Base-by-base conservation (phyloP, 2,797 vertebrate genomes). In the Sternarchorhynchus goeldii region DNA sequence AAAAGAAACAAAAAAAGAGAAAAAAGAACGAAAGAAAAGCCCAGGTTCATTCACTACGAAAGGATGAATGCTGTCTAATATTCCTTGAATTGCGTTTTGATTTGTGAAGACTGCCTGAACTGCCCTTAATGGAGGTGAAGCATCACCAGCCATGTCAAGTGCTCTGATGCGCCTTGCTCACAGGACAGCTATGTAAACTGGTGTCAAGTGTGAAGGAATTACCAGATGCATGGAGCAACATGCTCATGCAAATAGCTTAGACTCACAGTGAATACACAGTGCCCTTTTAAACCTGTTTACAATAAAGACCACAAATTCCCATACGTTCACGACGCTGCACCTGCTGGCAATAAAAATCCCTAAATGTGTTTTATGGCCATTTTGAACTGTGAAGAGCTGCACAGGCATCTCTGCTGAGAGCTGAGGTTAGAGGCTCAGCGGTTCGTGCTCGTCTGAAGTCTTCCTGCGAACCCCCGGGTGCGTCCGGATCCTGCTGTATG, bases 1-100 rank as follows among this genome's bases (percentile, higher is more conserved):
- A 69, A 65, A 12, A 3, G 34, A 64, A 67, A 36, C 53, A 32
- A 74, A 2, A 45, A 32, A 69, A 65, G 6, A 3, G 34, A 69
- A n/a, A 2, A 45, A 45, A 69, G 67, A 12, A 3, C 6, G 34
- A 65, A 67, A 36, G 60, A 31, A 45, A 68, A 74, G 71, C 18
- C 6, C 17, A 14, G 59, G 66, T 75, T 80, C 71, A 29, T 79
- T 72, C 59, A 70, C 20, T 14, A 14, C 60, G 2, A 25, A 65
- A 66, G 63, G 36, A 62, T 62, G 34, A 56, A 77, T 65, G 41
- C 21, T 66, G 41, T 63, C 73, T 60, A 18, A 58, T 21, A 60
- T 77, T 83, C 60, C 55, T 21, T 21, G 55, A 59, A 60, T 20
- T 83, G 45, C 72, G 25, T 67, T 53, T 83, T 72, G 69, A 73